Evolutionary conservation across 1,140 invertebrate genomes (phyloP), one percentile per base, ranked within the genome.

Genomic region (Zaprionus kolodkinae): DNA sequence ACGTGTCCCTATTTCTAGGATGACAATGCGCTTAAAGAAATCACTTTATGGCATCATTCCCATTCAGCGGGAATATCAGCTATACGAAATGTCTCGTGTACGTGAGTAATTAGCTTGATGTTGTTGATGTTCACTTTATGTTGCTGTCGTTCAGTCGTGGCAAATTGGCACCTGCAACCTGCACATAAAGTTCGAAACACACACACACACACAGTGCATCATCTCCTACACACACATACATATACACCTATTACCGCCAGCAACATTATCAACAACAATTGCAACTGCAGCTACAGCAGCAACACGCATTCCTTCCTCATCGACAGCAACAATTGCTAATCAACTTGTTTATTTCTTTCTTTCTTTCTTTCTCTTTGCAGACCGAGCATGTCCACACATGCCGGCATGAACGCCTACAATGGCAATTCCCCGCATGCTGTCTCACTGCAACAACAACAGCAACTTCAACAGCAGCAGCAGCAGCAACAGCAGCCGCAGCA

Each of bases 341-440:
- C 38, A 6, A 48, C 27, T 5, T 21, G 65, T 33, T 61, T 15
- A 6, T 30, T 25, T 25, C 10, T 50, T 25, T 48, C 17, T 36
- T 72, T 61, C n/a, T n/a, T 33, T 10, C 38, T 79, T 59, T 25
- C 21, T 78, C 6, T 71, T n/a, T 15, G 7, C 57, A 87, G 84
- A 79, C 68, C 84, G 40, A 78, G 64, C 33, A 88, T 92, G 62
- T 63, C 83, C 56, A 59, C 76, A 81, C 91, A 91, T 91, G 86
- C 77, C 80, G 78, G 61, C 83, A 91, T 92, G 78, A 93, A 85
- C 79, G 75, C 73, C 36, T 91, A 80, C 91, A 91, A 91, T 91
- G 91, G 88, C 76, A 92, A 72, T 91, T 87, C 91, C 89, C 78
- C 80, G 82, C 78, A 79, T 85, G 91, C 63, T 91, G 93, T 40